Conservation (phyloP, 2,888 invertebrate genomes). For the Apodemia duryi region DNA sequence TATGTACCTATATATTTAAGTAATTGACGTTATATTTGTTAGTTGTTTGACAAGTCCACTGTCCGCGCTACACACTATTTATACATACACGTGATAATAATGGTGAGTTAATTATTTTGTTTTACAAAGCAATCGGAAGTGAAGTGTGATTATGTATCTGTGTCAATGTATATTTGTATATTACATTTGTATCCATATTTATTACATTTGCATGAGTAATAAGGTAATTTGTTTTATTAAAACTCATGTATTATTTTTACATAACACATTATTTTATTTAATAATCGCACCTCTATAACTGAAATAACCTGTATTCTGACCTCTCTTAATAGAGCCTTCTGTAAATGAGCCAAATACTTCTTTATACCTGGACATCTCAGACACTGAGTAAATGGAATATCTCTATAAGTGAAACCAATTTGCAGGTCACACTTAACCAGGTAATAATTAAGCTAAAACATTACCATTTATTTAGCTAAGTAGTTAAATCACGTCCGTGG, state of each 20-base stretch:
- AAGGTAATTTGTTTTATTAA: background rate
- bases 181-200: conserved; percentile 15
- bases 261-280: background rate
- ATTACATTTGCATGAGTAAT: conserved; percentile 19
- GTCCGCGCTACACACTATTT: too few species aligned
- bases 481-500: too few species aligned
- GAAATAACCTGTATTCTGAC: conserved; percentile 25
- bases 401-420: conserved; percentile 4
- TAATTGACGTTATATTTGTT: too few species aligned
- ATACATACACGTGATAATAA: too few species aligned
- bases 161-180: conserved; percentile 1
- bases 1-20: too few species aligned
- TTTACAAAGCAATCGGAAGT: too few species aligned
- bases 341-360: conserved; percentile 20
- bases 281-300: conserved; percentile 11
- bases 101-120: too few species aligned
- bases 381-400: conserved; percentile 19
- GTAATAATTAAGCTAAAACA: too few species aligned
- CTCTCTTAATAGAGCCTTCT: conserved; percentile 25
- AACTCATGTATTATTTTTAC: background rate
- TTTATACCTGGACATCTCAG: conserved; percentile 22
- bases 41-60: too few species aligned
- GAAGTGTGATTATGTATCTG: too few species aligned
- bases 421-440: conserved; percentile 12
- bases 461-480: too few species aligned